Conservation (phyloP, 2,113 vertebrate genomes). For the Sorex fumeus region DNA sequence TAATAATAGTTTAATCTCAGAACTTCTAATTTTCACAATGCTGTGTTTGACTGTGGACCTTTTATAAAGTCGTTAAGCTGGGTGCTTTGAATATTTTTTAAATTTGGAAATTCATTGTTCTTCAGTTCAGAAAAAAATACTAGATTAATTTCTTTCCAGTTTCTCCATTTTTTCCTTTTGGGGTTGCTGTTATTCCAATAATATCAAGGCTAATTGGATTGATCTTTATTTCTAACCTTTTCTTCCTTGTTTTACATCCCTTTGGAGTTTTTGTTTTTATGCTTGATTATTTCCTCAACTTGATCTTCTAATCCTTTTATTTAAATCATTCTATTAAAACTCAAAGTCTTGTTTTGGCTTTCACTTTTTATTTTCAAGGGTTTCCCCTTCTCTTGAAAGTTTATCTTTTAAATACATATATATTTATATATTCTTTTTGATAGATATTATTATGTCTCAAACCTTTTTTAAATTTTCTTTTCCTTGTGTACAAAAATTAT, state of each 20-base stretch:
- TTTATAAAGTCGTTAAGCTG: constrained; percentile 48
- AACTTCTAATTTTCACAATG: constrained; percentile 36
- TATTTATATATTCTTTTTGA: constrained; percentile 49
- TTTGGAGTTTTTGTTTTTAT: constrained; percentile 36
- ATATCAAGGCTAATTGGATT: constrained; percentile 12
- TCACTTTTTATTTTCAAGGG: constrained; percentile 38
- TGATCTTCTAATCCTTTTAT: constrained; percentile 37
- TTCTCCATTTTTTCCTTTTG: constrained; percentile 54
- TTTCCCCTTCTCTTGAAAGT: not conserved
- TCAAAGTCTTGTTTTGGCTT: constrained; percentile 30
- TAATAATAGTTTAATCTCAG: constrained; percentile 24
- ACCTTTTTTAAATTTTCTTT: not conserved
- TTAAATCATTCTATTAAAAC: not conserved
- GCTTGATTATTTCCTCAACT: constrained; percentile 37
- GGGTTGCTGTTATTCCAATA: constrained; percentile 59
- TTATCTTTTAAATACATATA: constrained; percentile 54
- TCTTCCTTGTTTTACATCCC: not conserved
- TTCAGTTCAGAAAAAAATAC: constrained; percentile 49
- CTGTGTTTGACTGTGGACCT: constrained; percentile 9
- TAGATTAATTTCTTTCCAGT: constrained; percentile 10
- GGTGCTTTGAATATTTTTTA: constrained; percentile 26
- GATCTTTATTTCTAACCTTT: constrained; percentile 37
- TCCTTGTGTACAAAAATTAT: not conserved
- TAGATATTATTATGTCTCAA: constrained; percentile 13
- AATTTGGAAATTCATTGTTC: constrained; percentile 51